Percentiles rank a stretch among this genome's conserved stretches.
phyloP scores from a whole-genome alignment of 2,113 vertebrate genomes.

The Brachyhypopomus gauderio region DNA sequence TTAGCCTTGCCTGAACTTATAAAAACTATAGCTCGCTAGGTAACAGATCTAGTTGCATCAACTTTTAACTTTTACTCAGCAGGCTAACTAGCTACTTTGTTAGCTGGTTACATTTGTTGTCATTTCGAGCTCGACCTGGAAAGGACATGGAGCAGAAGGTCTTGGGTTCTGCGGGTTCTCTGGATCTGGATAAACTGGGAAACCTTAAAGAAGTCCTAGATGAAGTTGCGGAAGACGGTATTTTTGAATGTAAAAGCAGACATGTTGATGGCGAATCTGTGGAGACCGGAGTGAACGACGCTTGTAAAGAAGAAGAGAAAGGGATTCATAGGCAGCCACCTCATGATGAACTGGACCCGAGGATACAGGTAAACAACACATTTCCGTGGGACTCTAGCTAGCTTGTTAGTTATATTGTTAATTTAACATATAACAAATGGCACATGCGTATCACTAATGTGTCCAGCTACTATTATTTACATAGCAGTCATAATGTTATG shows the following conservation, averaged over 20 bases:
- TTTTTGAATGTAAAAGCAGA: slow-evolving; percentile 37
- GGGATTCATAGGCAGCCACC: slow-evolving; percentile 60
- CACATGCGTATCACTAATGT: no score
- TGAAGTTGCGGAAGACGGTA: slow-evolving; percentile 55
- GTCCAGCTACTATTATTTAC: no score
- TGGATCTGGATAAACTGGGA: background rate
- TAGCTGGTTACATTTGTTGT: background rate
- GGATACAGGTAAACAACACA: slow-evolving; percentile 69
- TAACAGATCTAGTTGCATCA: background rate
- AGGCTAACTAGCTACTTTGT: background rate
- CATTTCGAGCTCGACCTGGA: background rate
- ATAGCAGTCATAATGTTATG: no score
- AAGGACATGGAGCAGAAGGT: slow-evolving; percentile 69
- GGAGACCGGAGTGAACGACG: slow-evolving; percentile 46
- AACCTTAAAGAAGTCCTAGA: slow-evolving; percentile 61
- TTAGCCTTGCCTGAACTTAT: no score
- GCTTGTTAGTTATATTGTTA: no score
- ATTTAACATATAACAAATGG: no score
- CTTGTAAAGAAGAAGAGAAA: slow-evolving; percentile 29
- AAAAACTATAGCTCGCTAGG: background rate
- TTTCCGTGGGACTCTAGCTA: no score
- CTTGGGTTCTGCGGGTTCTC: slow-evolving; percentile 63
- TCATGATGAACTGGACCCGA: slow-evolving; percentile 76
- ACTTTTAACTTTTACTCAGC: background rate
- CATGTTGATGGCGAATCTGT: slow-evolving; percentile 52